These are phyloP conservation scores for Sebastes reedi DNA, from an alignment of 2,797 vertebrate genomes.

Conservation along the genomic window DNA sequence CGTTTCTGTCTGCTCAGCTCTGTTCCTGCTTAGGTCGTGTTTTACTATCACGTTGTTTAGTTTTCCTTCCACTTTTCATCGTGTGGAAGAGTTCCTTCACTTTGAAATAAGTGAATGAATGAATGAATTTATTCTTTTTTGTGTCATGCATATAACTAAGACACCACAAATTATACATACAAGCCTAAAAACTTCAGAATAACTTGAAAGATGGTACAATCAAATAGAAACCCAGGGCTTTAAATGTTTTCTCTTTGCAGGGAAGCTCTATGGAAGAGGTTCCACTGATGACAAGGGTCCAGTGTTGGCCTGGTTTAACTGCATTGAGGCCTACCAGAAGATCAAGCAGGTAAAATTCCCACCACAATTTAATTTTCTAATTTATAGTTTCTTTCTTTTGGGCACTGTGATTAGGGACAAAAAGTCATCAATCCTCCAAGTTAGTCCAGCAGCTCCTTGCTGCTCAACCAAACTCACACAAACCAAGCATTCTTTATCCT, in stretches of 20 bases:
- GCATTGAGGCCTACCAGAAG: conserved; percentile 94
- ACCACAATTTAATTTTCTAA: neutral
- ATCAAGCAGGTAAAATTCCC: conserved; percentile 85
- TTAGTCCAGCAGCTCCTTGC: neutral
- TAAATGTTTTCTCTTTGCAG: conserved; percentile 67
- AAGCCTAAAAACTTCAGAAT: neutral
- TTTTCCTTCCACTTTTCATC: neutral
- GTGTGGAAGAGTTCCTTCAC: neutral
- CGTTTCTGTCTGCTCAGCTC: conserved; percentile 27
- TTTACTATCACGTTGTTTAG: neutral
- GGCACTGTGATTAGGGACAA: too few relatives aligned
- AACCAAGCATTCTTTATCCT: neutral
- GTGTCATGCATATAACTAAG: neutral
- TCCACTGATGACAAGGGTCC: conserved; percentile 98
- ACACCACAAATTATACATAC: neutral
- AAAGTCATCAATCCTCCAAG: too few relatives aligned
- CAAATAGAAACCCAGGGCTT: neutral
- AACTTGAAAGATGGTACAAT: neutral
- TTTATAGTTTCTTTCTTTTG: neutral
- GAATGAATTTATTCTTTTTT: neutral
- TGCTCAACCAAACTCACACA: neutral
- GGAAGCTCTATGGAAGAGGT: conserved; percentile 93
- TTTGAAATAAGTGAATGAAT: neutral
- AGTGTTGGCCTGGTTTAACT: conserved; percentile 95
- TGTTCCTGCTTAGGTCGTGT: conserved; percentile 6